Evolutionary conservation across 2,113 vertebrate species (phyloP).

Genomic region (Myotis davidii): DNA sequence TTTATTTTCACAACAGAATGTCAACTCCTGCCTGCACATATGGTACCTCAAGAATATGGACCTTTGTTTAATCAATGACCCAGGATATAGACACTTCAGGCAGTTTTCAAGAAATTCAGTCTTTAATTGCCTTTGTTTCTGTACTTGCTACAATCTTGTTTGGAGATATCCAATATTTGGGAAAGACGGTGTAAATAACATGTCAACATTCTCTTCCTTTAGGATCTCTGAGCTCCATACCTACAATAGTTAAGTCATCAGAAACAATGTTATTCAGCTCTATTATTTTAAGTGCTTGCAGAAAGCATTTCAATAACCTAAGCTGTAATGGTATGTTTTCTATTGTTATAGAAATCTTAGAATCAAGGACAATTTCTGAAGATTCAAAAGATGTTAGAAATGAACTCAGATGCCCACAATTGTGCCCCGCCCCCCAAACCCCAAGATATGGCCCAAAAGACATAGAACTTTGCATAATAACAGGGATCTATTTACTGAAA

Average conservation of each 20-base stretch:
- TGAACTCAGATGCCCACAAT: neutral
- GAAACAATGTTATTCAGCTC: neutral
- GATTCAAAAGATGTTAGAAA: neutral
- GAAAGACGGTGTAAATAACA: constrained; percentile 4
- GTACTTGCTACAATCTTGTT: constrained; percentile 19
- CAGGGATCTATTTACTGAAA: neutral
- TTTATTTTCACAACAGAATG: constrained; percentile 54
- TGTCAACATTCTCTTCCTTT: neutral
- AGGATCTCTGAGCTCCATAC: neutral
- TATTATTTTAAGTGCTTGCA: neutral
- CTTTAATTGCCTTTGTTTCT: constrained; percentile 64
- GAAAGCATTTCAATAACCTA: constrained; percentile 7
- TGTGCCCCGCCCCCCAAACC: neutral
- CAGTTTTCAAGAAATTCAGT: constrained; percentile 45
- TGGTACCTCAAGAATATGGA: constrained; percentile 37
- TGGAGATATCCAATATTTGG: constrained; percentile 25
- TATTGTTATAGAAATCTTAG: neutral
- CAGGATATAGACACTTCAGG: constrained; percentile 56
- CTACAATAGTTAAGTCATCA: neutral
- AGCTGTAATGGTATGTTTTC: neutral
- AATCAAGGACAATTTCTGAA: neutral
- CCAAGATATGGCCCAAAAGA: neutral
- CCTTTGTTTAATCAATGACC: constrained; percentile 46
- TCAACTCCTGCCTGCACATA: constrained; percentile 32
- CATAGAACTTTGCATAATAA: neutral